Percentiles rank a stretch among this genome's conserved stretches.
These are phyloP conservation scores for Pterocles orientalis DNA, from an alignment of 2,113 vertebrate species.

Conservation along the genomic window DNA sequence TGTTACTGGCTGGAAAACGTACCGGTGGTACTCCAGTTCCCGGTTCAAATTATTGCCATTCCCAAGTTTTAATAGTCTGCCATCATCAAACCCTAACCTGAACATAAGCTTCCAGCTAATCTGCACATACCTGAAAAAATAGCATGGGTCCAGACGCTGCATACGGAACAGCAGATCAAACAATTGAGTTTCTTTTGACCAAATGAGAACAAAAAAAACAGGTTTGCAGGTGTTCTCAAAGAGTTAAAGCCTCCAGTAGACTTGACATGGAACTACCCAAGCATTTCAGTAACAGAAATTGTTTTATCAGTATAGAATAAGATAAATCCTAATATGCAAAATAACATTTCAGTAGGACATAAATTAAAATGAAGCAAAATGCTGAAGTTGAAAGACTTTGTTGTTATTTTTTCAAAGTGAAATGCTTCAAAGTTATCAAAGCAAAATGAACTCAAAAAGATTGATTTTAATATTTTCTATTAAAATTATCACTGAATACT, in stretches of 20 bases:
- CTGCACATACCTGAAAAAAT: not conserved
- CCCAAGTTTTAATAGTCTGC: not conserved
- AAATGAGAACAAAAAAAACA: not conserved
- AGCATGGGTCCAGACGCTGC: not conserved
- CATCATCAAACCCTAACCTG: not conserved
- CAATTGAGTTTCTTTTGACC: not conserved
- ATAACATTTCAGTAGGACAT: not conserved
- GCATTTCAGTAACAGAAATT: not conserved
- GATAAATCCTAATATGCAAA: not conserved
- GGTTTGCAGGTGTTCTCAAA: not conserved
- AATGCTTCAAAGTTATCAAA: not conserved
- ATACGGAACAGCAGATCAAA: not conserved
- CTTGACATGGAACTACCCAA: not conserved
- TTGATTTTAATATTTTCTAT: not conserved
- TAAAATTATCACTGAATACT: not conserved
- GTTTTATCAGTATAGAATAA: not conserved
- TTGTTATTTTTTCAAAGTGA: not conserved
- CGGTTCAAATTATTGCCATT: not conserved
- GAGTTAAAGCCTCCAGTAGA: not conserved
- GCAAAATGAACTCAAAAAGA: not conserved
- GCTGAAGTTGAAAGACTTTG: not conserved
- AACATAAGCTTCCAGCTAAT: not conserved
- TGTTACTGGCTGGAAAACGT: not conserved
- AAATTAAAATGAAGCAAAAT: not conserved
- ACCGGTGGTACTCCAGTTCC: not conserved